These are phyloP conservation scores for Carassius carassius DNA, from an alignment of 2,113 vertebrate species.

Conservation along the genomic window DNA sequence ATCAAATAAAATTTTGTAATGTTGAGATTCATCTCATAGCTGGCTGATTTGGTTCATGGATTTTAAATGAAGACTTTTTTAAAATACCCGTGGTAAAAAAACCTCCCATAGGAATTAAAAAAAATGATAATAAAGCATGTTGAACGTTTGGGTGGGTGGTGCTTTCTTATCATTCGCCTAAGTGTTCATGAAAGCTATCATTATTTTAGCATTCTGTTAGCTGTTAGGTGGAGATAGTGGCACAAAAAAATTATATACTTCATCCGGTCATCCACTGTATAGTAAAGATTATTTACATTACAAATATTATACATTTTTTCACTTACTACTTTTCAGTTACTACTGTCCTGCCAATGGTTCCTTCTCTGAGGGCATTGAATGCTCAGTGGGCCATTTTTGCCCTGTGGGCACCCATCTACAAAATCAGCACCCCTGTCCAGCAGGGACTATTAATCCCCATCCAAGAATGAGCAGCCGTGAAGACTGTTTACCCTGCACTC, in stretches of 20 bases:
- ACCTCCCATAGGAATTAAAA: neutral
- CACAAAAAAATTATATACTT: neutral
- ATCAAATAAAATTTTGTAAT: too few relatives aligned
- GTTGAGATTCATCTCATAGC: too few relatives aligned
- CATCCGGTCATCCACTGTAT: neutral
- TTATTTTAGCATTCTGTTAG: neutral
- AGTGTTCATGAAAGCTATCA: neutral
- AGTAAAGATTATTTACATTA: neutral
- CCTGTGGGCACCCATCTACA: constrained; percentile 76
- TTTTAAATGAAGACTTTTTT: neutral
- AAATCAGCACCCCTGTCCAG: constrained; percentile 84
- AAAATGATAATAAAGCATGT: neutral
- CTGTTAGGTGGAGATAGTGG: neutral
- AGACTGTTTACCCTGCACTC: constrained; percentile 82
- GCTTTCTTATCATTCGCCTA: neutral
- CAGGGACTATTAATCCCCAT: constrained; percentile 81
- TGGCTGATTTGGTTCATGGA: neutral
- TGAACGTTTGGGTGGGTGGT: neutral
- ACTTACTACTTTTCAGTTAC: constrained; percentile 71
- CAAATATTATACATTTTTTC: neutral
- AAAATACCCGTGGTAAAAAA: neutral
- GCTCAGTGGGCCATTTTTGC: constrained; percentile 85
- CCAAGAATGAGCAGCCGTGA: constrained; percentile 65
- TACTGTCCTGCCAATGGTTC: constrained; percentile 82
- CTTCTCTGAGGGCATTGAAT: constrained; percentile 70